Conservation (phyloP, 2,888 invertebrate genomes). For the Conistra vaccinii region DNA sequence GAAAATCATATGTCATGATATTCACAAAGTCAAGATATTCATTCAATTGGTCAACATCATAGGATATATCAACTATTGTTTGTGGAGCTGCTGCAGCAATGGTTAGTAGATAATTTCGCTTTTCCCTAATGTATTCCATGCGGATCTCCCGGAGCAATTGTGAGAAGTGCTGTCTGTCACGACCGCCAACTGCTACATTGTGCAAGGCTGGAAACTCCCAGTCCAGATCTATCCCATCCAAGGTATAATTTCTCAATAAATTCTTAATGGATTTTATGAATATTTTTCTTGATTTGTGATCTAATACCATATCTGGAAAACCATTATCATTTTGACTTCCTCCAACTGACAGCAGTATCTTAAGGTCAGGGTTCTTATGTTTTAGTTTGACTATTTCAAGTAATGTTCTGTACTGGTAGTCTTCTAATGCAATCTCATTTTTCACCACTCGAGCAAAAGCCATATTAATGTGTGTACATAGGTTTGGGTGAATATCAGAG, state of each 20-base stretch:
- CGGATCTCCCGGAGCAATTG: slow-evolving; percentile 94
- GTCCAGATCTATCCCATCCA: slow-evolving; percentile 95
- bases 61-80: slow-evolving; percentile 94
- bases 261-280: slow-evolving; percentile 90
- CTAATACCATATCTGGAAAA: slow-evolving; percentile 93
- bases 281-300: slow-evolving; percentile 93
- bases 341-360: slow-evolving; percentile 95
- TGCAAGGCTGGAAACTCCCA: slow-evolving; percentile 96
- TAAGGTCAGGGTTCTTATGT: slow-evolving; percentile 91
- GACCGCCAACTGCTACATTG: slow-evolving; percentile 55
- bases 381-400: slow-evolving; percentile 89
- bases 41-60: slow-evolving; percentile 94
- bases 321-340: slow-evolving; percentile 91
- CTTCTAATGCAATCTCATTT: slow-evolving; percentile 90
- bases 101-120: slow-evolving; percentile 92
- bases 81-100: slow-evolving; percentile 95
- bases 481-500: slow-evolving; percentile 91
- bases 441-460: slow-evolving; percentile 93
- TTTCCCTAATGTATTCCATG: slow-evolving; percentile 91
- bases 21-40: slow-evolving; percentile 96
- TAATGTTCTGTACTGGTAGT: slow-evolving; percentile 81
- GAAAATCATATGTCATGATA: slow-evolving; percentile 98
- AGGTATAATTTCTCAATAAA: slow-evolving; percentile 87
- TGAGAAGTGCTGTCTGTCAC: slow-evolving; percentile 94
- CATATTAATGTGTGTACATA: slow-evolving; percentile 96